Evolutionary conservation across 2,797 vertebrate species (phyloP).

Genomic region (Pseudotriccus pelzelni): DNA sequence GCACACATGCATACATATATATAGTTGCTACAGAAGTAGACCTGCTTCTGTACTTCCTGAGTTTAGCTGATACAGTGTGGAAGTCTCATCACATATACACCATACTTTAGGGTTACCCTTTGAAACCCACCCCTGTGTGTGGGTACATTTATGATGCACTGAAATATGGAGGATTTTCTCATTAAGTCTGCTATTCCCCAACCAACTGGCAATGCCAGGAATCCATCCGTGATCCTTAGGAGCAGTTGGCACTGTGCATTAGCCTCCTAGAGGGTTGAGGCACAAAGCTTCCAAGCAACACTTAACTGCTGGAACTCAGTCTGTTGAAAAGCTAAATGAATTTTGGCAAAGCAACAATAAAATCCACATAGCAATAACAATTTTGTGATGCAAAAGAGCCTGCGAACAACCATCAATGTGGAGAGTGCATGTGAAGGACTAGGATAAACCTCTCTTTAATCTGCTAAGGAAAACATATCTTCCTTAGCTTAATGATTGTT

Average conservation of each 20-base stretch:
- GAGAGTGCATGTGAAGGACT: neutral
- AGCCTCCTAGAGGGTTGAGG: constrained; percentile 57
- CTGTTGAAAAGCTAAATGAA: constrained; percentile 62
- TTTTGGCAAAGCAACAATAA: constrained; percentile 52
- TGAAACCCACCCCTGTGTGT: neutral
- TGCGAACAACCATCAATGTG: neutral
- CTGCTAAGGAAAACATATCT: neutral
- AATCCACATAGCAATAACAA: neutral
- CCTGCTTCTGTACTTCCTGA: neutral
- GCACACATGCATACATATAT: fast-evolving
- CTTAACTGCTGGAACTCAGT: constrained; percentile 60
- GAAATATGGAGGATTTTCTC: constrained; percentile 54
- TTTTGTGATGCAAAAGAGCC: constrained; percentile 5
- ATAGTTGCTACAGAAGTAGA: neutral
- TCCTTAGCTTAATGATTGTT: neutral
- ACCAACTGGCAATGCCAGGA: constrained; percentile 45
- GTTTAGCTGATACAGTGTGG: neutral
- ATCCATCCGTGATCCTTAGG: constrained; percentile 46
- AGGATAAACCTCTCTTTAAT: neutral
- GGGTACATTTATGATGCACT: neutral
- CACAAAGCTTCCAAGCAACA: constrained; percentile 2
- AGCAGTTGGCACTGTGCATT: constrained; percentile 64
- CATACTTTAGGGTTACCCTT: neutral
- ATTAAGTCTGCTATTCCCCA: constrained; percentile 62
- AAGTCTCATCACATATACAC: neutral